Evolutionary conservation across 2,888 invertebrate genomes (phyloP), one percentile per base, ranked within the genome.

Genomic region (Cryptocephalus moraei): DNA sequence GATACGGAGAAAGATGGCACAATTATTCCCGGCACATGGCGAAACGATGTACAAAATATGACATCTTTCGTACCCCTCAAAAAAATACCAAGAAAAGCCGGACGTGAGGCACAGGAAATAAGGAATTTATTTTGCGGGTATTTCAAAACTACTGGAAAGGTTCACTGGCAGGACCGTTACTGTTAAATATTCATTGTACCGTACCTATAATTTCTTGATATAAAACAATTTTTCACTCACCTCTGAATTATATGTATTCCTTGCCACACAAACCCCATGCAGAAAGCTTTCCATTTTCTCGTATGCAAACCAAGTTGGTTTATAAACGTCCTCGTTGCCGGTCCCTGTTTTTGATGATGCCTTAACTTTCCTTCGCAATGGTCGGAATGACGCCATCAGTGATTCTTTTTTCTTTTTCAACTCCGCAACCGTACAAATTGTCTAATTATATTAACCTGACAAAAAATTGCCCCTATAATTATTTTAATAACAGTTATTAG

Each of bases 81-180:
- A 14, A 50, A 50, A 44, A 41, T 41, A 42, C 32, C 47, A 39
- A 47, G 42, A 48, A 50, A 50, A 51, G 12, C 49, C 14, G 39
- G 39, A 33, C 49, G 43, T 32, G 33, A 33, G 41, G 47, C 49
- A 34, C 43, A 51, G 40, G 44, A 46, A 46, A 42, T 47, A 43
- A 13, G 40, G 45, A 49, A 51, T 32, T 38, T 33, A 31, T 51
- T 46, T 49, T 38, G 32, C 11, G 39, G 41, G 12, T 51, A 46
- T 46, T 49, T 51, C 13, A 44, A 42, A 47, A 49, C 45, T n/a
- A 49, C 38, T 34, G 49, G n/a, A n/a, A n/a, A n/a, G n/a, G n/a
- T n/a, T n/a, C n/a, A n/a, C n/a, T n/a, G n/a, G n/a, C n/a, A n/a
- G n/a, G n/a, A n/a, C n/a, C n/a, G n/a, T n/a, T n/a, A n/a, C n/a